Evolutionary conservation across 2,797 vertebrate species (phyloP), one percentile per base, ranked within the genome.

Genomic region (Discoglossus pictus): DNA sequence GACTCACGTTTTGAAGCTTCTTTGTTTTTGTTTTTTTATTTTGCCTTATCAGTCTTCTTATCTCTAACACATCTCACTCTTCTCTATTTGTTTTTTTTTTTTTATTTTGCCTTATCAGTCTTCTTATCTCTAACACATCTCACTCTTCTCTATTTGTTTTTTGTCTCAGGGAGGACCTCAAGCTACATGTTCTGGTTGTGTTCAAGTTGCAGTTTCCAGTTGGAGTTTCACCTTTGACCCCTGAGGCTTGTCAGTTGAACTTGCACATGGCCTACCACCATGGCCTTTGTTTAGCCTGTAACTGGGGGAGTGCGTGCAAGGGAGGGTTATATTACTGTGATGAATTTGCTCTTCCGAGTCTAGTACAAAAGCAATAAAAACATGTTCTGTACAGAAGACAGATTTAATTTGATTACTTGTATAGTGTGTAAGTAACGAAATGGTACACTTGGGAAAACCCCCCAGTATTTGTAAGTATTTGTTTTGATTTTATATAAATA

Each of bases 171-270:
- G 43, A 54, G n/a, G 31, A 11, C 38, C 36, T 21, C 27, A 40
- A 31, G 21, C 42, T 51, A 58, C 50, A 39, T 38, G 40, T 46
- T 51, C 24, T 48, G 53, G 48, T 50, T 72, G 5, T 18, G 1
- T 11, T 72, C 44, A 55, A 61, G 71, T 77, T 78, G 75, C 76
- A 79, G 80, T 78, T 67, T 59, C 34, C 53, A 25, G 52, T 47
- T 48, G 13, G 6, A n/a, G 31, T 25, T 56, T 65, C 15, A 35
- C 39, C 12, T 46, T 66, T 46, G 9, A 48, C 2, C 11, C 27
- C 31, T 36, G 15, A 38, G 21, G 34, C n/a, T 23, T 39, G 5
- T 56, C 5, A 12, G 11, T 64, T 4, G 10, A 7, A 2, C 1
- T 7, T 34, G n/a, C 48, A n/a, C 46, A 8, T 16, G 6, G 4